These are phyloP conservation scores for Tringa solitaria DNA, from an alignment of 2,113 vertebrate species.

Conservation along the genomic window DNA sequence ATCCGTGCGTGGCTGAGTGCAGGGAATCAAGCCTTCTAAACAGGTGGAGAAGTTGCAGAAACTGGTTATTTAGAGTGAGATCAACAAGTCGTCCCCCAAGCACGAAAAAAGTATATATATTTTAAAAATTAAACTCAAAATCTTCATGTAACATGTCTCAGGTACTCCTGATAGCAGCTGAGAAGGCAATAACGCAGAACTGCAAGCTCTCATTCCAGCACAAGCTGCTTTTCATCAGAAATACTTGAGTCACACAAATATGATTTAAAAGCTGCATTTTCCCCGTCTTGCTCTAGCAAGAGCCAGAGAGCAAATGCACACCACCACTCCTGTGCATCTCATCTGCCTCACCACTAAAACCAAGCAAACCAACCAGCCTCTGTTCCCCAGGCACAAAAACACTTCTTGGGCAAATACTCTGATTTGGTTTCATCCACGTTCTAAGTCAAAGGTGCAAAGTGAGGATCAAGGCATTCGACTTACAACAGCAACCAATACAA, in stretches of 20 bases:
- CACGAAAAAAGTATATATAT: background rate
- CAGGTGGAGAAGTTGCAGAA: background rate
- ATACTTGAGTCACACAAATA: background rate
- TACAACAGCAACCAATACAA: background rate
- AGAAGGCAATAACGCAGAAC: background rate
- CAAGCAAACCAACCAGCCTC: background rate
- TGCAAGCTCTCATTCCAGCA: background rate
- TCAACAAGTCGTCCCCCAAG: background rate
- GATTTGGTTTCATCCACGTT: background rate
- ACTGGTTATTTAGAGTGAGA: background rate
- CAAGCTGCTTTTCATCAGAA: background rate
- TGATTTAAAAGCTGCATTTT: background rate
- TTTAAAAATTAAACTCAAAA: background rate
- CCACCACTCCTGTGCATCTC: background rate
- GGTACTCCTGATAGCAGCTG: background rate
- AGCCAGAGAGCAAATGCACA: background rate
- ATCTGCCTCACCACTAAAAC: background rate
- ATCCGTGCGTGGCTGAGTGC: fast-evolving
- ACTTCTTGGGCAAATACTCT: background rate
- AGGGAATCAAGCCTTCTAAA: background rate
- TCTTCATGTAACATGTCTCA: background rate
- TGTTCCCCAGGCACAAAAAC: background rate
- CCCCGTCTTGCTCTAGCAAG: background rate
- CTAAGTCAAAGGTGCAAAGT: background rate
- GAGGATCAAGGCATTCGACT: background rate